These are phyloP conservation scores for Pseudomyrmex concolor DNA, from an alignment of 1,140 invertebrate genomes.

Conservation along the genomic window DNA sequence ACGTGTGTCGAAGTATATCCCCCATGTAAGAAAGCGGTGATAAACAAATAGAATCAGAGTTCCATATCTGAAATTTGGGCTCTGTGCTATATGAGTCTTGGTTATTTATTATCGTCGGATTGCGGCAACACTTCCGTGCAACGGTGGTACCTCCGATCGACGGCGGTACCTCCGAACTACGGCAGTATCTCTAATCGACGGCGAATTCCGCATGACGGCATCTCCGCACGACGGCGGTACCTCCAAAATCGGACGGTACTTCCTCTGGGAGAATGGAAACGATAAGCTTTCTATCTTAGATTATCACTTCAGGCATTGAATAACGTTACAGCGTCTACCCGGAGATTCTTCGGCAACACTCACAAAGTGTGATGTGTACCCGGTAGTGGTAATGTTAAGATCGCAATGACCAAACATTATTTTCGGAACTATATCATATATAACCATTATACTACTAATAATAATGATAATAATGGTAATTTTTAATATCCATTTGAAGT, in stretches of 20 bases:
- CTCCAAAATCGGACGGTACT: not conserved
- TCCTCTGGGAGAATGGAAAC: too few relatives aligned
- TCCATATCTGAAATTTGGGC: not conserved
- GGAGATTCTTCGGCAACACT: constrained; percentile 57
- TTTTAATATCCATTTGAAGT: not conserved
- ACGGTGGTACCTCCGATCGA: constrained; percentile 9
- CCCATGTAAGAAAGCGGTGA: not conserved
- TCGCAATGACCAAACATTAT: constrained; percentile 72
- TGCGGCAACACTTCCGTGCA: too few relatives aligned
- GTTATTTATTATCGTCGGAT: too few relatives aligned
- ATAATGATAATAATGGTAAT: constrained; percentile 37
- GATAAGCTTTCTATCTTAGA: not conserved
- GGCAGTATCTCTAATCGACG: too few relatives aligned
- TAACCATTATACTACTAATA: constrained; percentile 35
- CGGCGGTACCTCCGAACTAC: not conserved
- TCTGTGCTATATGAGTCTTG: too few relatives aligned
- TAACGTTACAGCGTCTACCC: constrained; percentile 52
- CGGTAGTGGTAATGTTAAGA: constrained; percentile 69
- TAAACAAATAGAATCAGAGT: constrained; percentile 3
- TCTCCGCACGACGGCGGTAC: not conserved
- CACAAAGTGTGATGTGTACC: constrained; percentile 52
- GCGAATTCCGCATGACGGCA: not conserved
- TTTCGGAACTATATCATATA: constrained; percentile 47
- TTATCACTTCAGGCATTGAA: constrained; percentile 16
- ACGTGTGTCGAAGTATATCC: constrained; percentile 19